phyloP scores from a whole-genome alignment of 1,140 invertebrate species.

The Cyclargus thomasi region DNA sequence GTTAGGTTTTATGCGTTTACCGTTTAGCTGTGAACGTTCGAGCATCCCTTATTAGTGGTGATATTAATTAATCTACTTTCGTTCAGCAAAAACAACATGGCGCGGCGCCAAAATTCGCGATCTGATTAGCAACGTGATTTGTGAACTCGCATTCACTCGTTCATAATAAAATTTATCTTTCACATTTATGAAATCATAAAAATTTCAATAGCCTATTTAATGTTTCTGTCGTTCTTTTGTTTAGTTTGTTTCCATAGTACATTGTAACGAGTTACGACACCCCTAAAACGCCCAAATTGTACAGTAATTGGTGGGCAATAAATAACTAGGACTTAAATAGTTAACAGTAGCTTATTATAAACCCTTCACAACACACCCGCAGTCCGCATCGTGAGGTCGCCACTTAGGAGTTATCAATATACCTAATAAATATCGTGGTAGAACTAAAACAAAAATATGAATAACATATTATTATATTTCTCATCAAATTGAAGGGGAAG shows the following conservation, averaged over 20 bases:
- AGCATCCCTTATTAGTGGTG: not conserved
- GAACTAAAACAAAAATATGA: no score
- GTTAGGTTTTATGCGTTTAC: not conserved
- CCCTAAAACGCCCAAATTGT: no score
- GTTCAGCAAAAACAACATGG: slow-evolving; percentile 10
- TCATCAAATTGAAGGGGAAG: no score
- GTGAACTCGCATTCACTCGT: not conserved
- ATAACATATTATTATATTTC: no score
- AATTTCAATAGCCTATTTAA: not conserved
- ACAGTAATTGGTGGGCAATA: no score
- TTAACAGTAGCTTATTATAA: no score
- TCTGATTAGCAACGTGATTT: not conserved
- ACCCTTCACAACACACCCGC: no score
- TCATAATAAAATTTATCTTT: not conserved
- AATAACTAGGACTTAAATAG: no score
- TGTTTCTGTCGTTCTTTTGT: not conserved
- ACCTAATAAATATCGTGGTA: no score
- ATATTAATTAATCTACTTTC: slow-evolving; percentile 9
- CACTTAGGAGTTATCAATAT: no score
- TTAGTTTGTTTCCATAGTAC: not conserved
- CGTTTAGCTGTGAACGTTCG: not conserved
- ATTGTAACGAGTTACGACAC: no score
- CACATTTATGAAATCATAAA: not conserved
- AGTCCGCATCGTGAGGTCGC: no score
- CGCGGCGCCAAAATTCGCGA: not conserved